phyloP scores from a whole-genome alignment of 2,113 vertebrate genomes.

The Pogonocichla stellata region DNA sequence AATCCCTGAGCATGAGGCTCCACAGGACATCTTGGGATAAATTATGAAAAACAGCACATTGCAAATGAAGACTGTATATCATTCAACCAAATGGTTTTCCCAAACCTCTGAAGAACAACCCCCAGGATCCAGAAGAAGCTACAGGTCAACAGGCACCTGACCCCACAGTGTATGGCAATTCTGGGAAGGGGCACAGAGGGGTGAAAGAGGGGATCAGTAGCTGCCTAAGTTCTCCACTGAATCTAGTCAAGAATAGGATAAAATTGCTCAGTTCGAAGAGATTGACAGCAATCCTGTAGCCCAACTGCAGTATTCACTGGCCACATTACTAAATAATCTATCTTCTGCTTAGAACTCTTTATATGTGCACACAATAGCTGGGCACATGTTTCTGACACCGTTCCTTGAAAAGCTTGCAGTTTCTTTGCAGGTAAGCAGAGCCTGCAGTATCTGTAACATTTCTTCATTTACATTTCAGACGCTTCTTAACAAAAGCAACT shows the following conservation, averaged over 20 bases:
- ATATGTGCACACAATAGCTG: neutral
- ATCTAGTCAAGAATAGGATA: neutral
- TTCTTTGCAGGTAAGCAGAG: conserved; percentile 43
- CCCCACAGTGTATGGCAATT: neutral
- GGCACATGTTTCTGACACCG: fast-evolving
- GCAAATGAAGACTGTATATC: neutral
- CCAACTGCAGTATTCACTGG: neutral
- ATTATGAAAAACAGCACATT: neutral
- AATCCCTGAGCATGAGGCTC: neutral
- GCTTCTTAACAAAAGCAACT: neutral
- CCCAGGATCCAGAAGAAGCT: neutral
- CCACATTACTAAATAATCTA: neutral
- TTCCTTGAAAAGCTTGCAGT: neutral
- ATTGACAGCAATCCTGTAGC: neutral
- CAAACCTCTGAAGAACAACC: neutral
- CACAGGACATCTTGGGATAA: neutral
- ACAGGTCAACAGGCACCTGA: neutral
- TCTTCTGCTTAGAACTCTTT: neutral
- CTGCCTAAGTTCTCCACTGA: neutral
- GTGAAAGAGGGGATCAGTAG: neutral
- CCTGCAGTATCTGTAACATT: conserved; percentile 14
- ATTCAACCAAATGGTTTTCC: neutral
- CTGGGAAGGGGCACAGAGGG: neutral
- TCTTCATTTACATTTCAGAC: conserved; percentile 30
- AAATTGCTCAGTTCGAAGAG: neutral